Conservation (phyloP, 1,140 invertebrate genomes). For the Meloidogyne floridensis region DNA sequence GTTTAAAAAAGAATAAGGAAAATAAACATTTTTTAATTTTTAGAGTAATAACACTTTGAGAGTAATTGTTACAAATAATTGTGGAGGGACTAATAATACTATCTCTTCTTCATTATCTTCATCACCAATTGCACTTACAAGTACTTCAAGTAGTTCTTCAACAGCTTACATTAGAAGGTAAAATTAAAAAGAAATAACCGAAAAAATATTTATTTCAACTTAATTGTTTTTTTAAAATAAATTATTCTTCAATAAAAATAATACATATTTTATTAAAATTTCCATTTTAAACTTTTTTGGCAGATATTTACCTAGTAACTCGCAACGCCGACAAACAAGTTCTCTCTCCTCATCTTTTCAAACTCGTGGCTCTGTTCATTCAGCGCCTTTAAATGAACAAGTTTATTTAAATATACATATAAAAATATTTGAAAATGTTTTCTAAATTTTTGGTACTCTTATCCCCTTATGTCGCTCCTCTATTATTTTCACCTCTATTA, state of each 20-base stretch:
- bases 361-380: slow-evolving; percentile 19
- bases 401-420: background rate
- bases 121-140: slow-evolving; percentile 22
- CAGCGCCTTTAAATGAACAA: slow-evolving; percentile 6
- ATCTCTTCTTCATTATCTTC: slow-evolving; percentile 16
- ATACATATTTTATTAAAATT: too few relatives aligned
- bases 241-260: background rate
- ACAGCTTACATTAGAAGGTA: slow-evolving; percentile 16
- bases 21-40: background rate
- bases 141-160: slow-evolving; percentile 6
- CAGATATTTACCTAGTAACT: slow-evolving; percentile 27
- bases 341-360: slow-evolving; percentile 18
- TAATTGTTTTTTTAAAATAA: slow-evolving; percentile 7
- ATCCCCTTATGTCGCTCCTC: too few relatives aligned
- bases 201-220: too few relatives aligned
- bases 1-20: background rate
- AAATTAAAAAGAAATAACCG: too few relatives aligned
- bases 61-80: slow-evolving; percentile 3
- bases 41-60: background rate
- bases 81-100: background rate
- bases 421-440: too few relatives aligned
- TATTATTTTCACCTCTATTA: too few relatives aligned
- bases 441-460: too few relatives aligned
- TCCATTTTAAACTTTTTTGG: background rate
- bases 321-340: background rate